phyloP scores from a whole-genome alignment of 1,140 invertebrate genomes.

The Drosophila bipectinata region DNA sequence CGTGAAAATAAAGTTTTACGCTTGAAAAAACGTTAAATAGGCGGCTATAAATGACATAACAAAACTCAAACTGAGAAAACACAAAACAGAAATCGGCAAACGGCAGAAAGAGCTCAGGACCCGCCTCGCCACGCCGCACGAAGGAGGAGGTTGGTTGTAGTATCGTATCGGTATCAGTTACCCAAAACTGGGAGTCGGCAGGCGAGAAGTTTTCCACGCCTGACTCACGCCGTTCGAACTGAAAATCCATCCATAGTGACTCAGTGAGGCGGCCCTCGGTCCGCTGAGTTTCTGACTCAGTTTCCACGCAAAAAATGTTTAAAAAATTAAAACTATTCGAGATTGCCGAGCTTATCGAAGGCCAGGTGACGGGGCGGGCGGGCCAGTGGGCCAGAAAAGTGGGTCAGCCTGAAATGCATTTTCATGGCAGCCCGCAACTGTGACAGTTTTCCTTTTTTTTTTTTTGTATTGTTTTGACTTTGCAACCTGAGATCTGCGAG shows the following conservation, averaged over 20 bases:
- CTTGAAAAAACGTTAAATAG: conserved; percentile 75
- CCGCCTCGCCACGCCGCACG: background rate
- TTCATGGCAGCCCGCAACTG: conserved; percentile 27
- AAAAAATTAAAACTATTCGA: background rate
- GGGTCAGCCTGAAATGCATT: conserved; percentile 65
- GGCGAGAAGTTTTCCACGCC: conserved; percentile 27
- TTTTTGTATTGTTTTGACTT: background rate
- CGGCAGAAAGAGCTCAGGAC: conserved; percentile 22
- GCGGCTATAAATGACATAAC: conserved; percentile 69
- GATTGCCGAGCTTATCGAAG: background rate
- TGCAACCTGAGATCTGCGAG: background rate
- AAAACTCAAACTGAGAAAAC: conserved; percentile 1
- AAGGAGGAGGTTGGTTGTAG: background rate
- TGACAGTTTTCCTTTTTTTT: background rate
- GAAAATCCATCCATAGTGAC: conserved; percentile 14
- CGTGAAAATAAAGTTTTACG: conserved; percentile 80
- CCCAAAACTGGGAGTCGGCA: background rate
- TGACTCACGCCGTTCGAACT: conserved; percentile 1
- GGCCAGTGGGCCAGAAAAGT: conserved; percentile 34
- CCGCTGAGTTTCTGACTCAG: conserved; percentile 35
- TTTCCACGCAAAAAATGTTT: conserved; percentile 8
- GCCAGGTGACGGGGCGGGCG: conserved; percentile 22
- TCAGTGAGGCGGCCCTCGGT: conserved; percentile 14
- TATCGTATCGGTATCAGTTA: background rate
- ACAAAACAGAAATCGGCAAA: no score